Base-by-base conservation (phyloP, 1,140 invertebrate species). In the Oryzaephilus surinamensis region DNA sequence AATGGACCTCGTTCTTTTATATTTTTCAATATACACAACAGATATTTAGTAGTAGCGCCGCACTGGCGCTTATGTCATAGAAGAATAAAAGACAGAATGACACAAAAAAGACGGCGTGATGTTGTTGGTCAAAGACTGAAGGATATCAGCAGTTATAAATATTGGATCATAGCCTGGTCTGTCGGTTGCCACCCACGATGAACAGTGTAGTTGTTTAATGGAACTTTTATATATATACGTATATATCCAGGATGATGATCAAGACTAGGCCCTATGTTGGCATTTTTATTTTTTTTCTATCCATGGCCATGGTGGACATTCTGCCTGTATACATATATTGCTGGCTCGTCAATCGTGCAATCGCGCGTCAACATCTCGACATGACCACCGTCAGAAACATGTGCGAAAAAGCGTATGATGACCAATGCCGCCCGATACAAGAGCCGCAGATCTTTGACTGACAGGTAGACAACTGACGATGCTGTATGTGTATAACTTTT, bases 331-430 rank as follows among this genome's bases (percentile, higher is more conserved):
- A 28, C 35, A 26, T 44, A 54, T 54, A 50, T 30, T 35, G 30
- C 45, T 37, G 33, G 32, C 47, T 52, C 52, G 46, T 54, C 52
- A 54, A 54, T 54, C 50, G 30, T 43, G 39, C 40, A 52, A 52
- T 54, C 50, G 45, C 26, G 44, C 45, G 39, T 50, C 53, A 52
- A 46, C 46, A 55, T 53, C 53, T 52, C 41, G 53, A 52, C 53
- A 51, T 49, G 53, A 49, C 50, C 48, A 52, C 46, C 45, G 38
- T 29, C 45, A 40, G 36, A 45, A 41, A 48, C 48, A 50, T 48
- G 41, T 50, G 47, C 47, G 46, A 53, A 52, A 52, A 45, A 45
- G 28, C 41, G 41, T 44, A 29, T 40, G 43, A 41, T 32, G 37
- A 32, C 38, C 35, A 28, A 20, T 33, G 24, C 32, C 36, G 41